Percentiles rank a stretch among this genome's conserved stretches.
phyloP scores from a whole-genome alignment of 2,113 vertebrate genomes.

The Chlamydotis undulata region DNA sequence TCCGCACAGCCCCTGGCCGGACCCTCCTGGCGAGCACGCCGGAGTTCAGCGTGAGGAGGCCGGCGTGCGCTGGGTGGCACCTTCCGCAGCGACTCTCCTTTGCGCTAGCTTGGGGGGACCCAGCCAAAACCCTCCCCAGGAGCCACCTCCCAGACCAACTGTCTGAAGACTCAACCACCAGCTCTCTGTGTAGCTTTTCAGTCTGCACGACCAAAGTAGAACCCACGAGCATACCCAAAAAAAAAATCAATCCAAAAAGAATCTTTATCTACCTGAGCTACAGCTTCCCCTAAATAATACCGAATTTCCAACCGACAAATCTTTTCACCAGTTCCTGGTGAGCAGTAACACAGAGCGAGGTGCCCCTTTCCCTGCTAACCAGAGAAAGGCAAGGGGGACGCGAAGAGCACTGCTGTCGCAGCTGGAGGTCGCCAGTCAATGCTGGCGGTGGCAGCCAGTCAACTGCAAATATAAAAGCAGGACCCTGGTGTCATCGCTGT shows the following conservation, averaged over 20 bases:
- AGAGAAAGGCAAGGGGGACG: neutral
- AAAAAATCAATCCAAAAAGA: neutral
- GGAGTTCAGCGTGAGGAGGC: accelerated
- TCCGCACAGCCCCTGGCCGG: no score
- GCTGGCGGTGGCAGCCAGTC: neutral
- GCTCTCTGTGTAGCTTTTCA: neutral
- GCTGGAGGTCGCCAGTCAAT: neutral
- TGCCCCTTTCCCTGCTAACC: neutral
- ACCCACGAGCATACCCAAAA: neutral
- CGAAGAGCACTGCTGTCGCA: neutral
- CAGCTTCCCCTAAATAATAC: neutral
- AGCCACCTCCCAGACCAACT: neutral
- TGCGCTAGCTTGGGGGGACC: neutral
- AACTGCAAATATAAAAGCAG: neutral
- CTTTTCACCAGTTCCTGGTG: neutral
- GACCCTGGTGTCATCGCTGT: conserved; percentile 16
- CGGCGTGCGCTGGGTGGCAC: accelerated
- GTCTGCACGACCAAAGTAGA: accelerated
- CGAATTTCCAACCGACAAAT: neutral
- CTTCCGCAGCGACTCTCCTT: accelerated
- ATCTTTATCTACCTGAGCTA: neutral
- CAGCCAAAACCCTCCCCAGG: accelerated
- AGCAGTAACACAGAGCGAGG: neutral
- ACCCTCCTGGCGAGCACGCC: accelerated
- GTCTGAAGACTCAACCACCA: neutral